phyloP scores from a whole-genome alignment of 2,113 vertebrate species.

The Calyptomena viridis region DNA sequence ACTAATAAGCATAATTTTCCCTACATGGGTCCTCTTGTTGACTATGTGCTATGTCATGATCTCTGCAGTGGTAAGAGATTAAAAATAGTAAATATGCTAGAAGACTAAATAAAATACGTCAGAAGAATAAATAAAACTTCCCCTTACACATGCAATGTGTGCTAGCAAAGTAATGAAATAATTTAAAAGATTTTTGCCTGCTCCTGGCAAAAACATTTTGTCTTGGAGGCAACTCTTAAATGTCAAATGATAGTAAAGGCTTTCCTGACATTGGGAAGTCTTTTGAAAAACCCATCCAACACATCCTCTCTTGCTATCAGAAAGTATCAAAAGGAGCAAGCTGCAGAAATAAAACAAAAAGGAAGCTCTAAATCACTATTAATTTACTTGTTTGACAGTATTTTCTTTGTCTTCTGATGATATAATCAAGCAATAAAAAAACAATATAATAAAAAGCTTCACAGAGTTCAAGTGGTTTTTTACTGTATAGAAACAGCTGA shows the following conservation, averaged over 20 bases:
- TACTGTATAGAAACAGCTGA: not conserved
- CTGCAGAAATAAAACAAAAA: not conserved
- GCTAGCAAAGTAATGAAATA: not conserved
- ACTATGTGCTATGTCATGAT: conserved; percentile 10
- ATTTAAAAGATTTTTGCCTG: not conserved
- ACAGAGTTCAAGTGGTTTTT: not conserved
- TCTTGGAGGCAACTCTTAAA: not conserved
- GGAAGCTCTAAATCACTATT: conserved; percentile 18
- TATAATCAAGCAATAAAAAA: not conserved
- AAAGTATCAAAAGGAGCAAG: not conserved
- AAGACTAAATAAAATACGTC: not conserved
- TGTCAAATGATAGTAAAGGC: not conserved
- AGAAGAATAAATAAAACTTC: not conserved
- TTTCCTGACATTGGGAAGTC: not conserved
- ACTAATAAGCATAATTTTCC: conserved; percentile 42
- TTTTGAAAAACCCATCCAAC: not conserved
- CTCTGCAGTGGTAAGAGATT: not conserved
- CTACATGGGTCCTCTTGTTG: not conserved
- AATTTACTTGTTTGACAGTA: conserved; percentile 28
- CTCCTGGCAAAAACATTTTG: not conserved
- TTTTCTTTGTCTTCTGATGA: not conserved
- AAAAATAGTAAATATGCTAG: conserved; percentile 45
- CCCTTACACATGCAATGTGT: not conserved
- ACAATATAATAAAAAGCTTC: not conserved
- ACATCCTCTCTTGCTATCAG: not conserved